These are phyloP conservation scores for Mycalesis mineus DNA, from an alignment of 2,888 invertebrate species.

Conservation along the genomic window DNA sequence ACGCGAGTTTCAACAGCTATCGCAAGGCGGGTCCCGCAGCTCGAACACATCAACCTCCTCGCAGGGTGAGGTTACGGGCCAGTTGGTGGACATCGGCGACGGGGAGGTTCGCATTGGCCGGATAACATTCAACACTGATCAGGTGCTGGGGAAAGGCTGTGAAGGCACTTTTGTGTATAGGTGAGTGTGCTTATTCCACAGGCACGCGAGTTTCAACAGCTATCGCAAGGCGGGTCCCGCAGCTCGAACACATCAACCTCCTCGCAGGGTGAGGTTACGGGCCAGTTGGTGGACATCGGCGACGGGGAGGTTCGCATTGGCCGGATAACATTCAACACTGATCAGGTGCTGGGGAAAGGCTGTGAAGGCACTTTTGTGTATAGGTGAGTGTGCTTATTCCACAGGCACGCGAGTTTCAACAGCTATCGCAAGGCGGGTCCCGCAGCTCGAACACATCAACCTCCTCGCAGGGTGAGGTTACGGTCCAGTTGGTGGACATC, in stretches of 20 bases:
- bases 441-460: constrained; percentile 63
- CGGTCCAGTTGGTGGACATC: constrained; percentile 79
- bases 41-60: constrained; percentile 62
- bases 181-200: constrained; percentile 54
- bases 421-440: constrained; percentile 81
- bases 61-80: constrained; percentile 69
- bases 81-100: constrained; percentile 80
- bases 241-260: constrained; percentile 59
- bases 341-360: constrained; percentile 94
- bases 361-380: constrained; percentile 99
- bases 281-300: constrained; percentile 79
- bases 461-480: constrained; percentile 62
- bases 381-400: constrained; percentile 71
- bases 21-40: constrained; percentile 79
- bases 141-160: constrained; percentile 96
- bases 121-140: constrained; percentile 90
- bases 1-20: constrained; percentile 82
- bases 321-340: constrained; percentile 91
- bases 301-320: constrained; percentile 87
- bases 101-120: constrained; percentile 89
- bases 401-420: constrained; percentile 81
- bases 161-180: constrained; percentile 98
- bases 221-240: constrained; percentile 81
- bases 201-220: constrained; percentile 82
- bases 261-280: constrained; percentile 68